A percentile compares a stretch with the other conserved stretches of the same genome.
Evolutionary conservation across 2,797 vertebrate species (phyloP).

Genomic region (Cichlasoma orientale): DNA sequence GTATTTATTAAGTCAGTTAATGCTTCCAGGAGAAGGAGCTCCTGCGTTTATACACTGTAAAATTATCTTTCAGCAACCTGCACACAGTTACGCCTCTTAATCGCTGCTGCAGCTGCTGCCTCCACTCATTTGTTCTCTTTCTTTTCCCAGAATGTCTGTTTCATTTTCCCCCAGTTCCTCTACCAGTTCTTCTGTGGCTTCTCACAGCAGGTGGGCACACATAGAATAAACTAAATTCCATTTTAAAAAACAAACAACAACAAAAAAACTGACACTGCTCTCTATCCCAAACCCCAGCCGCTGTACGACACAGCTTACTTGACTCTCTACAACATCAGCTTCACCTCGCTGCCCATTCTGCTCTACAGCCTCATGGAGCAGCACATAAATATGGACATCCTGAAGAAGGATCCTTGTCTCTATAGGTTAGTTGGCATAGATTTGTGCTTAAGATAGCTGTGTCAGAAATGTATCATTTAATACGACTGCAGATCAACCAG

Average conservation of each 20-base stretch:
- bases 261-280: background rate
- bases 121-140: background rate
- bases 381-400: slow-evolving; percentile 90
- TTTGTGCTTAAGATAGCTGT: background rate
- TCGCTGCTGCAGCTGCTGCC: too few species aligned
- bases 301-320: slow-evolving; percentile 96
- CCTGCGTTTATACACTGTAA: background rate
- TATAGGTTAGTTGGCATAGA: slow-evolving; percentile 82
- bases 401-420: slow-evolving; percentile 91
- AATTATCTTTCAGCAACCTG: background rate
- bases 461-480: background rate
- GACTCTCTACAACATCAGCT: slow-evolving; percentile 99
- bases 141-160: slow-evolving; percentile 91
- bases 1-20: background rate
- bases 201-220: slow-evolving; percentile 90
- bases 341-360: slow-evolving; percentile 97
- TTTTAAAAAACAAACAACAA: background rate
- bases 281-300: slow-evolving; percentile 80
- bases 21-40: background rate
- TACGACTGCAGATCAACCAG: background rate
- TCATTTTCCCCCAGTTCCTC: slow-evolving; percentile 98
- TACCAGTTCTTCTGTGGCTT: slow-evolving; percentile 99
- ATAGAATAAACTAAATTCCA: background rate
- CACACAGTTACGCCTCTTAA: too few species aligned
- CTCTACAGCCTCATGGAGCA: slow-evolving; percentile 96